Conservation (phyloP, 2,888 invertebrate species). For the Habrosyne pyritoides region DNA sequence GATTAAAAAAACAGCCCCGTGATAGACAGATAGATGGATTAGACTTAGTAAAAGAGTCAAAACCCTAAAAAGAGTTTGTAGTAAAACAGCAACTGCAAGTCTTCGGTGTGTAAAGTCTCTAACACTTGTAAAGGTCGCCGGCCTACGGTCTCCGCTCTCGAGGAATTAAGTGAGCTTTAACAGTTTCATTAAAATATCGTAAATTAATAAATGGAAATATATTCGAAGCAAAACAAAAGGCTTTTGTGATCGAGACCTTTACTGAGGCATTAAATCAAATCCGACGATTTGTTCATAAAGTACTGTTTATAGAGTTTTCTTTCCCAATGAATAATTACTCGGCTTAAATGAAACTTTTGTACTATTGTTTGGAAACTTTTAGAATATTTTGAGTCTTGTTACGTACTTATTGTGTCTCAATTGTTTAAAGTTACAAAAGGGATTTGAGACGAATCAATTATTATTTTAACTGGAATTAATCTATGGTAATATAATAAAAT, state of each 20-base stretch:
- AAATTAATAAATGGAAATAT: conserved; percentile 4
- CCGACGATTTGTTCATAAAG: neutral
- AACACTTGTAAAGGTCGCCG: neutral
- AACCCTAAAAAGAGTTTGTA: neutral
- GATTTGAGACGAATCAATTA: too few species aligned
- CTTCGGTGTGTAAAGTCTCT: neutral
- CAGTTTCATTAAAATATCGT: conserved; percentile 4
- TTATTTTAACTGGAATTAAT: too few species aligned
- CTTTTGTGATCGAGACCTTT: conserved; percentile 3
- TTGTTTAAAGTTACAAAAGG: too few species aligned
- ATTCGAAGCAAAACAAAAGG: conserved; percentile 1
- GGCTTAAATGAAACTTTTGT: neutral
- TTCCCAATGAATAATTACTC: neutral
- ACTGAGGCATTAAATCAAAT: neutral
- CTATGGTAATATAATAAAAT: too few species aligned
- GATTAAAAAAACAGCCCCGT: too few species aligned
- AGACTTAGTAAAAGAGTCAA: too few species aligned
- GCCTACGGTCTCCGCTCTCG: neutral
- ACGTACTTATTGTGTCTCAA: too few species aligned
- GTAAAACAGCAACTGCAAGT: neutral
- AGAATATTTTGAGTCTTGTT: too few species aligned
- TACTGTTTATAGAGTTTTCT: neutral
- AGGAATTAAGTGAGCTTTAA: conserved; percentile 2
- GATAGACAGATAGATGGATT: too few species aligned
- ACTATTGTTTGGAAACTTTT: neutral